Conservation (phyloP, 2,888 invertebrate genomes). For the Podotricha telesiphe region DNA sequence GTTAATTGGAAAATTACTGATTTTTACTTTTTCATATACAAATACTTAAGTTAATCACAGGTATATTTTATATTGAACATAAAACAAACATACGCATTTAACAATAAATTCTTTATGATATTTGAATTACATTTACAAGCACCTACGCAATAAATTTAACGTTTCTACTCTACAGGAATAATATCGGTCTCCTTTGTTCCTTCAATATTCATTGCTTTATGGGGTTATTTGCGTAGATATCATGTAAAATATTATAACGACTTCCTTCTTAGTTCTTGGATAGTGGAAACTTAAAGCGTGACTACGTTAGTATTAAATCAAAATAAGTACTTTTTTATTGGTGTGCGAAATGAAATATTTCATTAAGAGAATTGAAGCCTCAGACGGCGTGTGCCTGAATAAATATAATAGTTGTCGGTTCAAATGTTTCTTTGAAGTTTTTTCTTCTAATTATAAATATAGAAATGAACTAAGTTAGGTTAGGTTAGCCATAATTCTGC, state of each 20-base stretch:
- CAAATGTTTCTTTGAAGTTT: too few relatives aligned
- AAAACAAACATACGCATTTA: neutral
- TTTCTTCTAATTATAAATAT: too few relatives aligned
- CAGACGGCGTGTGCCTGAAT: too few relatives aligned
- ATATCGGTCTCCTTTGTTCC: slow-evolving; percentile 47
- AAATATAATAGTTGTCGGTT: neutral
- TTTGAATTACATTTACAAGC: slow-evolving; percentile 28
- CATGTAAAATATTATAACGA: slow-evolving; percentile 56
- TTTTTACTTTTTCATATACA: neutral
- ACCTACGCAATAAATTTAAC: slow-evolving; percentile 31
- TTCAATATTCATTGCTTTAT: slow-evolving; percentile 51
- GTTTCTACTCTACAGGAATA: slow-evolving; percentile 34
- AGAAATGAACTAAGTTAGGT: too few relatives aligned
- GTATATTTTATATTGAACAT: neutral
- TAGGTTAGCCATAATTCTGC: too few relatives aligned
- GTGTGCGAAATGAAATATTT: too few relatives aligned
- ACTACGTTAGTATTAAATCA: slow-evolving; percentile 10
- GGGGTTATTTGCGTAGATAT: slow-evolving; percentile 53
- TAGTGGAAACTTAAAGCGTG: neutral
- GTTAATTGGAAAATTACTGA: neutral
- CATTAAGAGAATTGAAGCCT: too few relatives aligned
- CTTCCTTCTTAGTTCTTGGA: slow-evolving; percentile 48
- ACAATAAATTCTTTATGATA: slow-evolving; percentile 7
- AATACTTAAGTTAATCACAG: neutral
- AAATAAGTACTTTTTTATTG: slow-evolving; percentile 1